Evolutionary conservation across 2,888 invertebrate species (phyloP).

Genomic region (Temnothorax unifasciatus): DNA sequence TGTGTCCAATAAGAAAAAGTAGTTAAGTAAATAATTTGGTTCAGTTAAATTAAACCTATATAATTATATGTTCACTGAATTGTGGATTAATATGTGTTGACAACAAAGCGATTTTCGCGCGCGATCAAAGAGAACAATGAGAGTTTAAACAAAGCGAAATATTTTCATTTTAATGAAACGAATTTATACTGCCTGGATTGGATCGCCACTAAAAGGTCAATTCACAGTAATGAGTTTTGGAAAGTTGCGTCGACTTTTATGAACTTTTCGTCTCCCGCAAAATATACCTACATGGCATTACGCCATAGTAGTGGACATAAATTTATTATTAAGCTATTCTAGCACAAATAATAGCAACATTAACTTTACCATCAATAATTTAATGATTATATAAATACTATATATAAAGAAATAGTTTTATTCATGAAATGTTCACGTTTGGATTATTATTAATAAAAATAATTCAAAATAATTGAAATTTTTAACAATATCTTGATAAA

Average conservation of each 20-base stretch:
- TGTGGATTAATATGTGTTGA: not conserved
- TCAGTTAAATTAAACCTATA: conserved; percentile 16
- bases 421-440: not conserved
- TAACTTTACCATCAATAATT: conserved; percentile 11
- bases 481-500: not conserved
- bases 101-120: not conserved
- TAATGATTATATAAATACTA: not conserved
- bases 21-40: not conserved
- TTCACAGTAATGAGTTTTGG: conserved; percentile 57
- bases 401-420: not conserved
- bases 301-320: not conserved
- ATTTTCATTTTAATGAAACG: conserved; percentile 59
- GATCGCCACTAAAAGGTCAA: conserved; percentile 50
- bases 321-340: conserved; percentile 44
- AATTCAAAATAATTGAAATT: not conserved
- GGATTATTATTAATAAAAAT: not conserved
- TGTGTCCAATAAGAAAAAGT: conserved; percentile 25
- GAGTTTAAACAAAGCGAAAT: conserved; percentile 10
- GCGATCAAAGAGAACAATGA: conserved; percentile 15
- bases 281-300: not conserved
- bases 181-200: conserved; percentile 36
- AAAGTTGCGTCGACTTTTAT: conserved; percentile 38
- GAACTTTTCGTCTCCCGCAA: not conserved
- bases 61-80: conserved; percentile 3
- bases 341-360: not conserved